phyloP scores from a whole-genome alignment of 2,113 vertebrate genomes.

The Colossoma macropomum region DNA sequence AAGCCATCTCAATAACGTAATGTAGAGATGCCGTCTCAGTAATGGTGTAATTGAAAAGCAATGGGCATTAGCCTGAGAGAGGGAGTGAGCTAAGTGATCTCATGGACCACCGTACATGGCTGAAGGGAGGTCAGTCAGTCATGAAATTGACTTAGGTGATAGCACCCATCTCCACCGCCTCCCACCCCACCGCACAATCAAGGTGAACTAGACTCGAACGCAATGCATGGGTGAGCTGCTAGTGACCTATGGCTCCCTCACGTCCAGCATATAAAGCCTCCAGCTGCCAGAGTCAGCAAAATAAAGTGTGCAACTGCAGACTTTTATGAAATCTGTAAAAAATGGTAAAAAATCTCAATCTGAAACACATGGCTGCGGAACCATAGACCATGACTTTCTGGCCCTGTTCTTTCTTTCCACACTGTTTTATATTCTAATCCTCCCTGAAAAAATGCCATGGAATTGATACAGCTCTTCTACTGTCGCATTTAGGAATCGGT shows the following conservation, averaged over 20 bases:
- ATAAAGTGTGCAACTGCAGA: slow-evolving; percentile 2
- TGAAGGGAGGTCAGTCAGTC: slow-evolving; percentile 44
- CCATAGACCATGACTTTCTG: background rate
- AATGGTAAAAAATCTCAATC: background rate
- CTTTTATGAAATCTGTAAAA: slow-evolving; percentile 25
- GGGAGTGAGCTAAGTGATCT: slow-evolving; percentile 22
- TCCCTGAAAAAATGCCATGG: background rate
- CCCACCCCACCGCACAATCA: slow-evolving; percentile 38
- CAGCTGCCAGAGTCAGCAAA: background rate
- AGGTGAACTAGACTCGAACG: slow-evolving; percentile 31
- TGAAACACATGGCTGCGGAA: slow-evolving; percentile 27
- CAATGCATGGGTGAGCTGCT: background rate
- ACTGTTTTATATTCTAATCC: slow-evolving; percentile 27
- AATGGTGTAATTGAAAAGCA: slow-evolving; percentile 41
- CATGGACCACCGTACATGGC: slow-evolving; percentile 10
- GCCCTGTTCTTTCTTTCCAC: background rate
- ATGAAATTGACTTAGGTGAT: slow-evolving; percentile 51
- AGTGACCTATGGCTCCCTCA: background rate
- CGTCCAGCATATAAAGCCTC: slow-evolving; percentile 9
- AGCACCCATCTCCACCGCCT: slow-evolving; percentile 22
- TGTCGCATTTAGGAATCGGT: slow-evolving; percentile 25
- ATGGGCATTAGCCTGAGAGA: slow-evolving; percentile 2
- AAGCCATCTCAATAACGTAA: background rate
- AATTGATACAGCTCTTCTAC: slow-evolving; percentile 25
- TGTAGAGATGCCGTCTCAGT: slow-evolving; percentile 5